Percentiles rank a stretch among this genome's conserved stretches.
Evolutionary conservation across 1,140 invertebrate genomes (phyloP).

Genomic region (Papilio machaon): DNA sequence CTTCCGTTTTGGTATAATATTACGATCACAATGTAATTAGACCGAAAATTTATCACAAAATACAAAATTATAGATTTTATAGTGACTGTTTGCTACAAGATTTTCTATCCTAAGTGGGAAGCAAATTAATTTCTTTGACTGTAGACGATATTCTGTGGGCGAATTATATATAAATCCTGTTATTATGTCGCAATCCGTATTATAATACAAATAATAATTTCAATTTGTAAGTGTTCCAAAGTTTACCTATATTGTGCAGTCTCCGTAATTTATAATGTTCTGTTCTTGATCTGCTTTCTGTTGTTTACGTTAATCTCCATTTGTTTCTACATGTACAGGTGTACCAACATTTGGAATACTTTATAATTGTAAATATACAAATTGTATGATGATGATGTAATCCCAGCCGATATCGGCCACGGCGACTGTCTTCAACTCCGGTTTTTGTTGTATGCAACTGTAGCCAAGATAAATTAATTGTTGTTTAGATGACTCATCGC

Average conservation of each 20-base stretch:
- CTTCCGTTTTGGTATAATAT: no score
- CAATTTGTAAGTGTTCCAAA: background rate
- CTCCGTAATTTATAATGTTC: background rate
- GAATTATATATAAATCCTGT: no score
- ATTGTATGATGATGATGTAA: background rate
- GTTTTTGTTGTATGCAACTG: background rate
- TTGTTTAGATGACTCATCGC: background rate
- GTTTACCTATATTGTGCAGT: background rate
- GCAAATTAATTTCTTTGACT: no score
- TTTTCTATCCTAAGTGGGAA: no score
- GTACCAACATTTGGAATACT: background rate
- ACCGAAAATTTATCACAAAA: no score
- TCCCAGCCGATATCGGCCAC: no score
- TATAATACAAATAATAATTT: background rate
- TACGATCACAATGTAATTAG: no score
- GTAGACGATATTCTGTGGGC: no score
- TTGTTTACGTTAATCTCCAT: background rate
- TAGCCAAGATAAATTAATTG: background rate
- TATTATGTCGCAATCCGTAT: background rate
- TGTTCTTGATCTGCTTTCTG: background rate
- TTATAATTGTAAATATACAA: constrained; percentile 18
- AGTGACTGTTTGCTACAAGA: no score
- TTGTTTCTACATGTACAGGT: background rate
- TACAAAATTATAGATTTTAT: no score
- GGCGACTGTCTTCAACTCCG: no score